Evolutionary conservation across 2,797 vertebrate genomes (phyloP).

Genomic region (Tamandua tetradactyla): DNA sequence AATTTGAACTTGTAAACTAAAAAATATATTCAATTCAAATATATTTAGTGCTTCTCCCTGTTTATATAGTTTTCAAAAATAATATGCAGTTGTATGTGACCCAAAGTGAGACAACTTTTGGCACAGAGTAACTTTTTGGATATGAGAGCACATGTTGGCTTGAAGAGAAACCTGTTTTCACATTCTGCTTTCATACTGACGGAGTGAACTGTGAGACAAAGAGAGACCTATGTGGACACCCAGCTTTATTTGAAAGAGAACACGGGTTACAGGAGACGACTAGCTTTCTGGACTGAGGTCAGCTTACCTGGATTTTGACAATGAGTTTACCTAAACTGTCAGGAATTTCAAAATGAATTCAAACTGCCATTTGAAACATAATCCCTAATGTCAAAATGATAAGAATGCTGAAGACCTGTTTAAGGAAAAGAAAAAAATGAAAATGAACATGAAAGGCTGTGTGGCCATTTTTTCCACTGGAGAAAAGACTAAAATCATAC

Average conservation of each 20-base stretch:
- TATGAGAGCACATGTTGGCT: neutral
- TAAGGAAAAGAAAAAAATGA: neutral
- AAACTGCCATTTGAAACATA: neutral
- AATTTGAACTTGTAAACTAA: constrained; percentile 46
- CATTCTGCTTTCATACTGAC: neutral
- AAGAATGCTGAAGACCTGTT: neutral
- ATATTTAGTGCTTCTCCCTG: neutral
- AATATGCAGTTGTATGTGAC: neutral
- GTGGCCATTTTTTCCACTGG: constrained; percentile 3
- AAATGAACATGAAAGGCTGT: neutral
- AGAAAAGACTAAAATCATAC: neutral
- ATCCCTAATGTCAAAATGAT: neutral
- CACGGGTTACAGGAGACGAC: neutral
- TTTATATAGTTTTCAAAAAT: constrained; percentile 26
- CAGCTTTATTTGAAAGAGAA: neutral
- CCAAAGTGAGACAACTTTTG: constrained; percentile 16
- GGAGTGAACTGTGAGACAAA: neutral
- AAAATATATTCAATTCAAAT: constrained; percentile 42
- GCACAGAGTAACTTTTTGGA: neutral
- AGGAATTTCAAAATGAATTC: constrained; percentile 28
- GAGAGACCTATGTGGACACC: neutral
- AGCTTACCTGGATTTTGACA: neutral
- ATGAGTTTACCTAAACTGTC: constrained; percentile 20
- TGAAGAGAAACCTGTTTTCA: neutral
- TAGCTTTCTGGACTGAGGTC: neutral